Conservation (phyloP, 2,888 invertebrate species). For the Andrena dorsata region DNA sequence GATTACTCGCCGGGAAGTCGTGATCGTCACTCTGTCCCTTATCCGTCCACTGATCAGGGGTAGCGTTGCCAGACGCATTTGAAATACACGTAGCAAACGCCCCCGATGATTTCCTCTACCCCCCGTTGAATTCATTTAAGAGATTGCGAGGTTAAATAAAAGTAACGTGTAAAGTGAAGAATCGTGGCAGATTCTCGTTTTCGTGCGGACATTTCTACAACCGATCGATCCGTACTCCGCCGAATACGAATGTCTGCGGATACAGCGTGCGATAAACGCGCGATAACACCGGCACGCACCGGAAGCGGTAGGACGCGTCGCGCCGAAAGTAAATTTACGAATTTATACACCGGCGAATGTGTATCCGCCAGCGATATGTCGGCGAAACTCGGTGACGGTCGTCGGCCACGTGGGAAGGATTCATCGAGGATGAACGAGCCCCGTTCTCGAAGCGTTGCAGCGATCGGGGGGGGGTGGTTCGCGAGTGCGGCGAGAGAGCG, state of each 20-base stretch:
- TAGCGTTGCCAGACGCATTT: conserved; percentile 17
- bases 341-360: conserved; percentile 26
- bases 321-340: conserved; percentile 59
- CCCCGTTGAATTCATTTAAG: not conserved
- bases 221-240: conserved; percentile 53
- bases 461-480: not conserved
- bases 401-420: conserved; percentile 26
- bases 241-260: conserved; percentile 50
- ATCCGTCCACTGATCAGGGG: conserved; percentile 49
- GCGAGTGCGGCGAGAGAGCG: not conserved
- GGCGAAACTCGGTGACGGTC: conserved; percentile 12
- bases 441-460: not conserved
- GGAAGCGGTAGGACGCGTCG: conserved; percentile 51
- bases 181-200: conserved; percentile 33
- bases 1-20: conserved; percentile 7
- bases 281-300: conserved; percentile 41
- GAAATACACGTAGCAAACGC: not conserved
- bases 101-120: not conserved
- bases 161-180: not conserved
- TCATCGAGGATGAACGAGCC: not conserved
- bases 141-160: not conserved
- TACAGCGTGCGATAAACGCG: conserved; percentile 42
- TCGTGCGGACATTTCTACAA: conserved; percentile 51
- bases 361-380: conserved; percentile 3
- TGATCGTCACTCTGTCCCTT: conserved; percentile 41